Base-by-base conservation (phyloP, 2,797 vertebrate species). In the Xenentodon cancila region DNA sequence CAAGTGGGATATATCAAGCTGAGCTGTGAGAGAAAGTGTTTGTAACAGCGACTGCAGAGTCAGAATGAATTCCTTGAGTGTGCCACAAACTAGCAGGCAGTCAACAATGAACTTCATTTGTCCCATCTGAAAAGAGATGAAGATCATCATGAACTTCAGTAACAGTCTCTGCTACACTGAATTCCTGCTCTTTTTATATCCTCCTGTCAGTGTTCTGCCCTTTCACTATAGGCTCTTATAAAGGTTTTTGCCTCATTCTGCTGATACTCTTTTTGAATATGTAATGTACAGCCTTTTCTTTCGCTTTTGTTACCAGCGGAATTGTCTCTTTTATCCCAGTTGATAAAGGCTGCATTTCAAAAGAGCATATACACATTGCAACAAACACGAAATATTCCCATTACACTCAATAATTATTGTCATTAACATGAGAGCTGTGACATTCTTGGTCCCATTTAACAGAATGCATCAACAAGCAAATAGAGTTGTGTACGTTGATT, bases 91-190 rank as follows among this genome's bases (percentile, higher is more conserved):
- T 80, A 79, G 80, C 71, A 55, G 16, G 27, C 45, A 30, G 48
- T 67, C 59, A 53, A 63, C 62, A 78, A 63, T 48, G 42, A 56
- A 71, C 22, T 62, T 68, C 67, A 75, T 84, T 82, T 73, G 75
- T 78, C 64, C 67, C 73, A 74, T 84, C 52, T 68, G 67, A 25
- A 25, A 73, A 70, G 75, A 81, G 84, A 88, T 81, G 77, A 76
- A 81, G 68, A 83, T 78, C 69, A 63, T 74, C 40, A 27, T 86
- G 86, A 84, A 86, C 84, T 85, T 87, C 73, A 65, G 73, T 56
- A 68, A 71, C 76, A 66, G 25, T 21, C 68, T 73, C 60, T 49
- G 58, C 66, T 48, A 52, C 73, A 48, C 65, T 57, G 45, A 67
- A 61, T 79, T 61, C 53, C 50, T 70, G 68, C 71, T 81, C 79